Percentiles rank a stretch among this genome's conserved stretches.
phyloP scores from a whole-genome alignment of 2,797 vertebrate species.

The Tragelaphus eurycerus region DNA sequence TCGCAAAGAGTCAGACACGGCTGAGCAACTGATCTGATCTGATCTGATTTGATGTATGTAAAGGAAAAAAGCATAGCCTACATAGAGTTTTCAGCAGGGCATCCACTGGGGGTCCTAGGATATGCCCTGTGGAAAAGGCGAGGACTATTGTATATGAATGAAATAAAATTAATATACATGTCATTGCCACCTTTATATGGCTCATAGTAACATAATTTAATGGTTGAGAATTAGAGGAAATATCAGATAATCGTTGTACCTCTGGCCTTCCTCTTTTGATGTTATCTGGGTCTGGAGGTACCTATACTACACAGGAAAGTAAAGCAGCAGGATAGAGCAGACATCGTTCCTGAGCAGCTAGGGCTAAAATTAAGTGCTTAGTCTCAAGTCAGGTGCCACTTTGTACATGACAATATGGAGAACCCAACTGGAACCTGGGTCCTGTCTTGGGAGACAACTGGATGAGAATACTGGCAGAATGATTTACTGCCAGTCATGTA shows the following conservation, averaged over 20 bases:
- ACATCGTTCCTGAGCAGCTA: neutral
- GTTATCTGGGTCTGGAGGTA: neutral
- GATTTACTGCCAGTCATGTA: neutral
- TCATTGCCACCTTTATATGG: neutral
- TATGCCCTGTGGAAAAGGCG: neutral
- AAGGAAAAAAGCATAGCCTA: neutral
- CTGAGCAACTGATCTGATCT: too few species aligned
- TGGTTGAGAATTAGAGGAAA: neutral
- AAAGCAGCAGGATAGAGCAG: neutral
- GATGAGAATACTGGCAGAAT: neutral
- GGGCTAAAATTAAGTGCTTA: neutral
- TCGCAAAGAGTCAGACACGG: too few species aligned
- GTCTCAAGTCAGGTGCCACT: neutral
- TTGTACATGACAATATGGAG: neutral
- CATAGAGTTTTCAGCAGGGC: neutral
- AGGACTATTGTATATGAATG: neutral
- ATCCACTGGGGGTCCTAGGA: neutral
- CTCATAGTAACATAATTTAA: neutral
- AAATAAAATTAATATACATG: slow-evolving; percentile 39
- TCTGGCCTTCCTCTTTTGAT: neutral
- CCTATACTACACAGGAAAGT: neutral
- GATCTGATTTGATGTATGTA: neutral
- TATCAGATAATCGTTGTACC: neutral
- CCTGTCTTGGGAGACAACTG: neutral
- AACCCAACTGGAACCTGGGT: neutral